Conservation (phyloP, 2,113 vertebrate genomes). For the Capricornis sumatraensis region DNA sequence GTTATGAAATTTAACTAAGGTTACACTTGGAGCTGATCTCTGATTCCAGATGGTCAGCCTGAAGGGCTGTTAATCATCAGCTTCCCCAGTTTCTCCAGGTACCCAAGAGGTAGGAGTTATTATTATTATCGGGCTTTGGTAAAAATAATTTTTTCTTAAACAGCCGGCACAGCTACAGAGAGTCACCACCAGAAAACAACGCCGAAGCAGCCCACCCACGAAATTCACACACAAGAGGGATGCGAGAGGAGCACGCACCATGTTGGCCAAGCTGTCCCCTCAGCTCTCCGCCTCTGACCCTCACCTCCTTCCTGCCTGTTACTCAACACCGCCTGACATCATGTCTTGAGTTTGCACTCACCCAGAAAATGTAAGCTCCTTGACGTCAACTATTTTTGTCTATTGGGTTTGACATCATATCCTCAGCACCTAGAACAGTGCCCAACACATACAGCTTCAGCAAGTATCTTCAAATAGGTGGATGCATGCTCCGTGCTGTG, state of each 20-base stretch:
- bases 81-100: not conserved
- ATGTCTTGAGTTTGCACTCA: accelerated
- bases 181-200: not conserved
- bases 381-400: accelerated
- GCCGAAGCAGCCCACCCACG: accelerated
- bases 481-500: not conserved
- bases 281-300: accelerated
- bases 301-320: not conserved
- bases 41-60: not conserved
- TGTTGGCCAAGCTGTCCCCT: accelerated
- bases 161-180: not conserved
- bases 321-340: accelerated
- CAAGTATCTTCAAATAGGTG: not conserved
- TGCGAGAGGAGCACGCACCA: accelerated
- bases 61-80: not conserved
- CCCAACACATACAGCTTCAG: accelerated
- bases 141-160: not conserved
- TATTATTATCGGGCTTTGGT: not conserved
- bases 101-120: not conserved
- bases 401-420: accelerated
- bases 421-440: not conserved
- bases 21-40: not conserved
- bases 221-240: not conserved
- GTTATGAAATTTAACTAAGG: accelerated
- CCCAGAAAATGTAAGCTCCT: not conserved